Conservation (phyloP, 2,797 vertebrate genomes). For the Squalus acanthias region DNA sequence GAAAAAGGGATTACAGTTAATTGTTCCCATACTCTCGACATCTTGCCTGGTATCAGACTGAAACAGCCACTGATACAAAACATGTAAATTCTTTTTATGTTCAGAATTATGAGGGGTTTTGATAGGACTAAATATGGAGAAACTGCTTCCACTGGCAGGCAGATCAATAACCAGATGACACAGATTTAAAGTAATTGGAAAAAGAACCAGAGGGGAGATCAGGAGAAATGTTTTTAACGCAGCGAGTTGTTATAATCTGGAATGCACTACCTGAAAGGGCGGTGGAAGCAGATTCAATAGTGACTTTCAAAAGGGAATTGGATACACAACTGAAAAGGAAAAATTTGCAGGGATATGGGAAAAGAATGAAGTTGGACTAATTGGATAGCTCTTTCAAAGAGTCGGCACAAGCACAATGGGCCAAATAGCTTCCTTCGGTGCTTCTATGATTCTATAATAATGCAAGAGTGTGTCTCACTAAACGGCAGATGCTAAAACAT, state of each 20-base stretch:
- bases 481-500: slow-evolving; percentile 19
- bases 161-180: neutral
- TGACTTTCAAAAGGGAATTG: neutral
- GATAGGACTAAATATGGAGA: neutral
- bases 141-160: neutral
- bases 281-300: neutral
- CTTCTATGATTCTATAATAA: neutral
- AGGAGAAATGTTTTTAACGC: neutral
- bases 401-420: neutral
- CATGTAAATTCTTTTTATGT: neutral
- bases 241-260: neutral
- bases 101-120: neutral
- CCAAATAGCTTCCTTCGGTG: neutral
- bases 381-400: neutral
- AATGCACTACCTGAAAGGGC: neutral
- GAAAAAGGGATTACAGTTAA: neutral
- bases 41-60: neutral
- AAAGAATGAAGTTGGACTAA: neutral
- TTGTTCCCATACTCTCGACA: neutral
- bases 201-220: neutral
- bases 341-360: neutral
- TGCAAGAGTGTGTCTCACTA: neutral
- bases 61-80: neutral
- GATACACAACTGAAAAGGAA: neutral
- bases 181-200: neutral